Percentiles rank a stretch among this genome's conserved stretches.
phyloP scores from a whole-genome alignment of 2,797 vertebrate species.

The Eospalax fontanierii region DNA sequence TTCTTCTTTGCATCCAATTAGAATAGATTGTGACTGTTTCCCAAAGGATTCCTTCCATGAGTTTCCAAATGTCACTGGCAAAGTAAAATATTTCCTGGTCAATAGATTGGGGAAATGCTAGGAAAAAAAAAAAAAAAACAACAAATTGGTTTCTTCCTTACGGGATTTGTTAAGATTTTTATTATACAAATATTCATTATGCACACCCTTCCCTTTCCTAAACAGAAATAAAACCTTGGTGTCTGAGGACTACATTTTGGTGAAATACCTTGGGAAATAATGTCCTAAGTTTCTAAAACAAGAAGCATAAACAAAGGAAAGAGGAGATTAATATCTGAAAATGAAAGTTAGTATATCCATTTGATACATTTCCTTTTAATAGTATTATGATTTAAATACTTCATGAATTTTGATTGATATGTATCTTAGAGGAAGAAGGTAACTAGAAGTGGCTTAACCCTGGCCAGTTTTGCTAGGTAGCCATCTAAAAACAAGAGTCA shows the following conservation, averaged over 20 bases:
- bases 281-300: slow-evolving; percentile 48
- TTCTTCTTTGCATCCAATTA: slow-evolving; percentile 29
- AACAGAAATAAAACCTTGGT: neutral
- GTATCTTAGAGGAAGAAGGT: neutral
- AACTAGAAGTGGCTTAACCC: neutral
- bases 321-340: slow-evolving; percentile 23
- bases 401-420: slow-evolving; percentile 43
- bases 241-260: slow-evolving; percentile 36
- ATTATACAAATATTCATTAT: neutral
- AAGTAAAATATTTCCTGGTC: slow-evolving; percentile 56
- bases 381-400: slow-evolving; percentile 23
- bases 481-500: neutral
- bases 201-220: too few species aligned
- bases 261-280: slow-evolving; percentile 25
- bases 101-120: slow-evolving; percentile 42
- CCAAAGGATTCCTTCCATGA: slow-evolving; percentile 29
- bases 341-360: slow-evolving; percentile 33
- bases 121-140: too few species aligned
- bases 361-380: slow-evolving; percentile 29
- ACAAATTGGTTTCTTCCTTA: slow-evolving; percentile 48
- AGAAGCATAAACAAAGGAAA: slow-evolving; percentile 40
- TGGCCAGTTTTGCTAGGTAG: neutral
- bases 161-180: slow-evolving; percentile 4
- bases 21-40: slow-evolving; percentile 54
- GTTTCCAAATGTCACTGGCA: slow-evolving; percentile 64